These are phyloP conservation scores for Orthosia incerta DNA, from an alignment of 2,888 invertebrate genomes.

Conservation along the genomic window DNA sequence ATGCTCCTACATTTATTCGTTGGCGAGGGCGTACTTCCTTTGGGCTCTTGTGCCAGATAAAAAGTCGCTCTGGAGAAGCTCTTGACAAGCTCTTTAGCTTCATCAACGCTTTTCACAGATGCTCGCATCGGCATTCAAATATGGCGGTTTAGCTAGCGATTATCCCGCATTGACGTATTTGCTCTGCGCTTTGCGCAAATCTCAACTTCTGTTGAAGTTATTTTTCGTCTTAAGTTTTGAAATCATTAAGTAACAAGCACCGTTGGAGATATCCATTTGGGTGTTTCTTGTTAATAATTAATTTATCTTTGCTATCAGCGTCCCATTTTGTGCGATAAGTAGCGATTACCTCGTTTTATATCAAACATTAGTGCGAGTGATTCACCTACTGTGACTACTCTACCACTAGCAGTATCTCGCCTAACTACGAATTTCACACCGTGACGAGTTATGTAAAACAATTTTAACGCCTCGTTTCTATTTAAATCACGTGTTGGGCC, in stretches of 20 bases:
- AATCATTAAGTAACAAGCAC: conserved; percentile 15
- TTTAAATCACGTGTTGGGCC: conserved; percentile 37
- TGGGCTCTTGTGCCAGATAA: conserved; percentile 58
- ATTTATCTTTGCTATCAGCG: not conserved
- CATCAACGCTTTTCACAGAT: conserved; percentile 73
- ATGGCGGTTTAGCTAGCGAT: conserved; percentile 68
- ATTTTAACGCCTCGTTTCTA: conserved; percentile 59
- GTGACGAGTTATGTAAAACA: conserved; percentile 49
- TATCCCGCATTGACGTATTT: conserved; percentile 65
- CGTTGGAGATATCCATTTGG: not conserved
- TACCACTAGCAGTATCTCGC: not conserved
- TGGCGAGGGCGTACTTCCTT: conserved; percentile 42
- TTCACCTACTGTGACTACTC: conserved; percentile 14
- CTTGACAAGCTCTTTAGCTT: conserved; percentile 68
- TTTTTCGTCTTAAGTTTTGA: not conserved
- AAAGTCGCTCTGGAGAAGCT: conserved; percentile 59
- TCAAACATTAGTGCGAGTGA: not conserved
- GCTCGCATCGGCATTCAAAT: conserved; percentile 66
- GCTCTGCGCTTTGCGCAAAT: conserved; percentile 20
- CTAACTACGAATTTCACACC: conserved; percentile 13
- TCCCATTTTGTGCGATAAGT: not conserved
- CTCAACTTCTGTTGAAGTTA: conserved; percentile 3
- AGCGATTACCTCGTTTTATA: conserved; percentile 14
- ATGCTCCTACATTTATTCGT: conserved; percentile 41
- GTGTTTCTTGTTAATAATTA: not conserved